Base-by-base conservation (phyloP, 2,888 invertebrate genomes). In the Oscheius sp. region DNA sequence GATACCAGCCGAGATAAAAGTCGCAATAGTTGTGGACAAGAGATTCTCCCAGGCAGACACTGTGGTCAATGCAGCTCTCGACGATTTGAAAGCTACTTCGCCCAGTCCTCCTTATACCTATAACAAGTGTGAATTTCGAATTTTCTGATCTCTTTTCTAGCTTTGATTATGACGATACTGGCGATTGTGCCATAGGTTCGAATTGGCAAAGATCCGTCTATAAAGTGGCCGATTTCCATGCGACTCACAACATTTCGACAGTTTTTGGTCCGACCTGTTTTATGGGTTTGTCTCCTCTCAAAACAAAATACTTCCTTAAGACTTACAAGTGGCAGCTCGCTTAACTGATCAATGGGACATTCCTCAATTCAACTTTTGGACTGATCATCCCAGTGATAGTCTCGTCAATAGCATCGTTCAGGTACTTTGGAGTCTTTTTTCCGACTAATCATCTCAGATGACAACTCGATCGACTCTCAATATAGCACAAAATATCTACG, bases 291-390 rank as follows among this genome's bases (percentile, higher is more conserved):
- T 34, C 5, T 6, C 34, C 34, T 12, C 6, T 1, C 25, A 20
- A n/a, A 20, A 57, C 29, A 10, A 25, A 10, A 45, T 5, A 20
- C 20, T 45, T 10, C 37, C 29, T 67, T 46, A 53, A 72, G 72
- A 72, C 25, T 55, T 72, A 8, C 33, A 65, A 69, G 66, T 70
- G 46, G 55, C 69, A 6, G 55, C 69, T 20, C 48, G 69, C 2
- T 37, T 72, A 15, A 72, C 72, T 1, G 45, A 53, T 20, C 63
- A 61, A 23, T 72, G 72, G 72, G 63, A 66, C 37, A 72, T 69
- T 46, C 55, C 65, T 8, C 72, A 72, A 34, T 72, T 72, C 66
- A 72, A 72, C 50, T 70, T 70, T 63, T 72, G 72, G 72, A 53
- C 50, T 0, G 72, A 72, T 52, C 72, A 72, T 63, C 66, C 69